These are phyloP conservation scores for Cygnus buccinator DNA, from an alignment of 2,113 vertebrate genomes.

Conservation along the genomic window DNA sequence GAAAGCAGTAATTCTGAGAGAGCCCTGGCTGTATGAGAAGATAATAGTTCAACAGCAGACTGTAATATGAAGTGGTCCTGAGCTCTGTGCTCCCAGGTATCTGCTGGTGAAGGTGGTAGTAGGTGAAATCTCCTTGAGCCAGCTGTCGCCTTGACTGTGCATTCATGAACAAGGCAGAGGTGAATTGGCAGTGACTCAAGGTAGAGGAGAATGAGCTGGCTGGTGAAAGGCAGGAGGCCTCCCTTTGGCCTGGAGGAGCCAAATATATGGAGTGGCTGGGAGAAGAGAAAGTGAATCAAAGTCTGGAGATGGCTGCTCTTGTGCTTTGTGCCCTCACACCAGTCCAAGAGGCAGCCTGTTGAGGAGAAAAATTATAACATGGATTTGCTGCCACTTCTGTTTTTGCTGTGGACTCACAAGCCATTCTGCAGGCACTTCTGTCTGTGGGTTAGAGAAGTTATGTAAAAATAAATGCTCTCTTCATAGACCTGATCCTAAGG, in stretches of 20 bases:
- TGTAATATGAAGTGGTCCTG: background rate
- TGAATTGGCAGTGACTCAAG: background rate
- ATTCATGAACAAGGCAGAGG: background rate
- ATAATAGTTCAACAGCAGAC: background rate
- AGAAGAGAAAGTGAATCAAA: background rate
- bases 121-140: background rate
- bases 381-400: background rate
- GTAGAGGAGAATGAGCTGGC: background rate
- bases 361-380: background rate
- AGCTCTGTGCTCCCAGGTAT: background rate
- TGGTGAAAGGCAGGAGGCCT: background rate
- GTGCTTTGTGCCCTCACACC: background rate
- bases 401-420: background rate
- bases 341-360: background rate
- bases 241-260: background rate
- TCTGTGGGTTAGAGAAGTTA: background rate
- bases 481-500: background rate
- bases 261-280: background rate
- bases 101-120: background rate
- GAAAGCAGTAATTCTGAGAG: background rate
- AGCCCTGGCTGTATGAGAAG: background rate
- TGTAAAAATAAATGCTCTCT: background rate
- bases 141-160: background rate
- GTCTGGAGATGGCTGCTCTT: background rate
- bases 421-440: background rate